phyloP scores from a whole-genome alignment of 2,113 vertebrate genomes.

The Isurus oxyrinchus region DNA sequence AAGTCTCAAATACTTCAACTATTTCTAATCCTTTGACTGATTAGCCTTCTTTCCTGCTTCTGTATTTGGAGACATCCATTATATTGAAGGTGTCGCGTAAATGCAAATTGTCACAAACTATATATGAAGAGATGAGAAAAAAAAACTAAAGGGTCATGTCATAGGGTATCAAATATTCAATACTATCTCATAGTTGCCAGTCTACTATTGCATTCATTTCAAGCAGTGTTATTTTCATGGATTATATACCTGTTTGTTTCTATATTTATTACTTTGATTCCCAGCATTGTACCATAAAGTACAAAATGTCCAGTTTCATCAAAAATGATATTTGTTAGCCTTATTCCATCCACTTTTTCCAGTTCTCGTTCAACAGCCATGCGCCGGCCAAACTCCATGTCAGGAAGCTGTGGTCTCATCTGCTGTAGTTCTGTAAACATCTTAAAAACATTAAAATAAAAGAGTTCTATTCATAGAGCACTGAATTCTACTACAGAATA shows the following conservation, averaged over 20 bases:
- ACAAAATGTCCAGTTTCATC: constrained; percentile 97
- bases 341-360: constrained; percentile 89
- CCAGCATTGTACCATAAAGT: constrained; percentile 95
- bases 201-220: not conserved
- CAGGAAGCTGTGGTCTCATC: constrained; percentile 95
- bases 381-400: constrained; percentile 95
- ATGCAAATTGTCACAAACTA: not conserved
- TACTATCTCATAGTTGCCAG: not conserved
- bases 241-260: constrained; percentile 86
- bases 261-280: constrained; percentile 96
- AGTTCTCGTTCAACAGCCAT: constrained; percentile 94
- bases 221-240: not conserved
- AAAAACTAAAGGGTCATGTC: not conserved
- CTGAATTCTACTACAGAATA: not conserved
- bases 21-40: not conserved
- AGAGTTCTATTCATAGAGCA: not conserved
- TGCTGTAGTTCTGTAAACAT: constrained; percentile 99
- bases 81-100: not conserved
- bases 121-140: not conserved
- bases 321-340: constrained; percentile 88
- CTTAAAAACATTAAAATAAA: constrained; percentile 50
- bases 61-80: not conserved
- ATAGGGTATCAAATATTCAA: not conserved
- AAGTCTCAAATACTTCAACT: not conserved
- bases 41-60: not conserved